phyloP scores from a whole-genome alignment of 2,113 vertebrate species.

The Galemys pyrenaicus region DNA sequence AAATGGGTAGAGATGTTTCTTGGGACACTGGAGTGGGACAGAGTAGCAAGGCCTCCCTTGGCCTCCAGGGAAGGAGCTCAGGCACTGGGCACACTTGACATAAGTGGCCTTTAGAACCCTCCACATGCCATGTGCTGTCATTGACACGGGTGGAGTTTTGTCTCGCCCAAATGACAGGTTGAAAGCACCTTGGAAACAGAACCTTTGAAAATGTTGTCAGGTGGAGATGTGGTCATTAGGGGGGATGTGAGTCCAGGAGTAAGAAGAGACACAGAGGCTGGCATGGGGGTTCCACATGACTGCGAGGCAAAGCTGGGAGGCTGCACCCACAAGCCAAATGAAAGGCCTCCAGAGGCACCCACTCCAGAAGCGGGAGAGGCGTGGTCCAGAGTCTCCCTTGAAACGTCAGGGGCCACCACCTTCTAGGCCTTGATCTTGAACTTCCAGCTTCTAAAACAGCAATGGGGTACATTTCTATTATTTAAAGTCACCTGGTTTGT shows the following conservation, averaged over 20 bases:
- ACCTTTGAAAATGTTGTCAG: neutral
- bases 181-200: neutral
- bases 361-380: neutral
- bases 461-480: neutral
- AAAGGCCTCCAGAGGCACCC: neutral
- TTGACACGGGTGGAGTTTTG: neutral
- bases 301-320: neutral
- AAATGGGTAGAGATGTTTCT: neutral
- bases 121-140: neutral
- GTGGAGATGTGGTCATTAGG: neutral
- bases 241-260: neutral
- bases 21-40: neutral
- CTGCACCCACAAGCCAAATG: neutral
- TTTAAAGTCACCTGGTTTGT: no score
- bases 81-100: rapidly evolving
- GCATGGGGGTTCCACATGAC: neutral
- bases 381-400: neutral
- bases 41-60: neutral
- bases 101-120: neutral
- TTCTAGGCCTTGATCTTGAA: neutral
- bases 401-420: no score
- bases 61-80: no score
- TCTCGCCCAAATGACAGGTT: rapidly evolving
- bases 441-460: neutral
- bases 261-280: neutral